These are phyloP conservation scores for Caenorhabditis doughertyi DNA, from an alignment of 2,888 invertebrate species.

Conservation along the genomic window DNA sequence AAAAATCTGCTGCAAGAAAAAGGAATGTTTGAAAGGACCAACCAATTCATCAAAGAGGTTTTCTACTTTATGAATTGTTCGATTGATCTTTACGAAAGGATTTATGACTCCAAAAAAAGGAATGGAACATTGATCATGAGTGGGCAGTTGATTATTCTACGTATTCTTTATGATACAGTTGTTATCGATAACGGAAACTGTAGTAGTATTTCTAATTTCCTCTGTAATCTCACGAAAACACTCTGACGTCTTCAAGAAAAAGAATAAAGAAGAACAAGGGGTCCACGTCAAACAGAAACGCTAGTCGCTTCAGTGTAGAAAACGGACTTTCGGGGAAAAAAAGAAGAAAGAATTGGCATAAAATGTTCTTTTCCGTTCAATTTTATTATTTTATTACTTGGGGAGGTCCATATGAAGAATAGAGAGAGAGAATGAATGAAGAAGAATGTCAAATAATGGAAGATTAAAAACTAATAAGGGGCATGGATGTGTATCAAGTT, in stretches of 20 bases:
- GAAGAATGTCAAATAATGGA: background rate
- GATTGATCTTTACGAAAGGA: background rate
- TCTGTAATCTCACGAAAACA: constrained; percentile 2
- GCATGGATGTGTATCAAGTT: constrained; percentile 17
- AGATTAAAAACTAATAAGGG: constrained; percentile 43
- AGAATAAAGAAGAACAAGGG: constrained; percentile 5
- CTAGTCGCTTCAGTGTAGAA: constrained; percentile 2
- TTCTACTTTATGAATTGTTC: background rate
- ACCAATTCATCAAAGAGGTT: background rate
- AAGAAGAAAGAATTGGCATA: background rate
- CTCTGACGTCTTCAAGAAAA: constrained; percentile 18
- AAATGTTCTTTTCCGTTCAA: constrained; percentile 19
- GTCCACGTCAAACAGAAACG: constrained; percentile 1
- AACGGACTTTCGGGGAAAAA: background rate
- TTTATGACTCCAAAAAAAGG: background rate
- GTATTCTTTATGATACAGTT: background rate
- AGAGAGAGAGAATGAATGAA: background rate
- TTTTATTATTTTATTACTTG: constrained; percentile 32
- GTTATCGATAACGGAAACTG: constrained; percentile 5
- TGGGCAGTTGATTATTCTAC: background rate
- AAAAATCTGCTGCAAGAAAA: background rate
- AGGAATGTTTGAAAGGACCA: background rate
- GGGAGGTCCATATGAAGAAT: constrained; percentile 10
- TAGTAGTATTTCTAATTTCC: constrained; percentile 11
- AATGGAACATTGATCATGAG: background rate